Evolutionary conservation across 2,888 invertebrate genomes (phyloP).

Genomic region (Lochmaea crataegi): DNA sequence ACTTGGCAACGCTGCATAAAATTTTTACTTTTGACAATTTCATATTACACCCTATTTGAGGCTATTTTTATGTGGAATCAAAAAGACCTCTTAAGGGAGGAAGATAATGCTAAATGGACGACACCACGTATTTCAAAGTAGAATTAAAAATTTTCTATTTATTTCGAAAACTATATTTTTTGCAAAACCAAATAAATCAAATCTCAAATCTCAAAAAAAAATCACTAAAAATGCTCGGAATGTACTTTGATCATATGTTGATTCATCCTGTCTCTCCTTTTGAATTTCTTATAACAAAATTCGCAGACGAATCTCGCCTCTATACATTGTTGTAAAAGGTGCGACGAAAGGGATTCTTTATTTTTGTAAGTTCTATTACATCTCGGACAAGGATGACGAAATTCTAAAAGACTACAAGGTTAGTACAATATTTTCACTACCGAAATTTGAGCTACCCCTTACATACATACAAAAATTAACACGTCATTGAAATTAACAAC

Average conservation of each 20-base stretch:
- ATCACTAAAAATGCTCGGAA: constrained; percentile 16
- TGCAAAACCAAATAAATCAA: neutral
- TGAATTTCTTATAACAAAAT: constrained; percentile 44
- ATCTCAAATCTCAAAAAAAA: neutral
- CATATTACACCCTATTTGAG: no score
- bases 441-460: neutral
- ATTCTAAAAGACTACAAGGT: neutral
- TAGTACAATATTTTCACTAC: neutral
- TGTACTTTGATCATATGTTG: constrained; percentile 38
- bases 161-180: no score
- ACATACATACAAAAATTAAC: no score
- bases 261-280: constrained; percentile 41
- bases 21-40: no score
- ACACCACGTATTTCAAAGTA: no score
- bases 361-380: constrained; percentile 56
- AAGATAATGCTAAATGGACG: no score
- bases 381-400: constrained; percentile 42
- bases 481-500: no score
- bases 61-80: no score
- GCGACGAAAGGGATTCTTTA: constrained; percentile 71
- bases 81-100: no score
- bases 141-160: no score
- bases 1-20: no score
- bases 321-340: constrained; percentile 41
- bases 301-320: constrained; percentile 44